Base-by-base conservation (phyloP, 2,797 vertebrate genomes). In the Manis pentadactyla region DNA sequence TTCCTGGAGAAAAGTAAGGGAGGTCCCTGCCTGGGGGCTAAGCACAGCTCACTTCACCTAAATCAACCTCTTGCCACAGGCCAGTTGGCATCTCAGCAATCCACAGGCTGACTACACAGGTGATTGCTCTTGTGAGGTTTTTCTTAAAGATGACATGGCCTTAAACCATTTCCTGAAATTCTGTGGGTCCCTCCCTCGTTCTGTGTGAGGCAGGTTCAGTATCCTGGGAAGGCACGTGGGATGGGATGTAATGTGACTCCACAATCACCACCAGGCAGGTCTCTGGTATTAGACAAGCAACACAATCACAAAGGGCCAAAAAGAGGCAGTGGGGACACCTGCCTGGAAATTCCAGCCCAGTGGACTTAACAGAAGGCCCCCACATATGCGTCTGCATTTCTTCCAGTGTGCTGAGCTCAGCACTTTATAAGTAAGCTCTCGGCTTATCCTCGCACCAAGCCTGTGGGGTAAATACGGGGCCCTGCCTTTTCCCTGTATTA, bases 121-220 rank as follows among this genome's bases (percentile, higher is more conserved):
- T 12, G 0, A 29, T 1, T 27, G 87, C 46, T 89, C 63, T 14
- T 17, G 6, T 23, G 15, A 31, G 19, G 7, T 59, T 81, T 46
- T 89, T 75, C 86, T 73, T 42, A 75, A 75, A 93, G 59, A 55
- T 7, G 7, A 46, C 0, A 46, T 0, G 63, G 69, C 46, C 53
- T 79, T 74, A 88, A 85, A 53, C n/a, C 39, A 21, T 34, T 94
- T 91, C 82, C 91, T 85, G 63, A 86, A 75, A 71, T 5, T 29
- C 17, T 85, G 7, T 1, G 23, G 82, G 69, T 68, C 66, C 66
- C n/a, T 55, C 49, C 57, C 59, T 59, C 27, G 12, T 17, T 74
- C 68, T 63, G 11, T 42, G 46, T 7, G 7, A 77, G 49, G 71
- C 19, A 55, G 63, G 37, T 39, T 59, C 19, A 55, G 12, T 13